Percentiles rank a stretch among this genome's conserved stretches.
Evolutionary conservation across 2,888 invertebrate species (phyloP).

Genomic region (Xylophagus ater): DNA sequence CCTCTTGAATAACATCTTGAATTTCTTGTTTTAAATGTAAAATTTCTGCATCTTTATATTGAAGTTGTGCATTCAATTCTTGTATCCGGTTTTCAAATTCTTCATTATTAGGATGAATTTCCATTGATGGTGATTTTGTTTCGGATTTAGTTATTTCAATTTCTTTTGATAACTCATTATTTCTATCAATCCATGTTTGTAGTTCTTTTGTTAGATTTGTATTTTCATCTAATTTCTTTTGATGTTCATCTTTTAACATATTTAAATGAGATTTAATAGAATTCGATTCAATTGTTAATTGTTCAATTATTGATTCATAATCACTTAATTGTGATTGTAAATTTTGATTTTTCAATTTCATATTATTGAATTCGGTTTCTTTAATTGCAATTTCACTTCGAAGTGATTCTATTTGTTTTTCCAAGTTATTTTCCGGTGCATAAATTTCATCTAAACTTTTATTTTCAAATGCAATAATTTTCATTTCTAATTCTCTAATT

Average conservation of each 20-base stretch:
- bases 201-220: conserved; percentile 20
- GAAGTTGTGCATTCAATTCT: conserved; percentile 22
- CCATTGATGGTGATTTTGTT: conserved; percentile 7
- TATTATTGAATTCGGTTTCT: conserved; percentile 24
- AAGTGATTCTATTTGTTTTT: conserved; percentile 18
- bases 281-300: conserved; percentile 18
- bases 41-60: conserved; percentile 34
- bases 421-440: conserved; percentile 24
- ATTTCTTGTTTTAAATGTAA: conserved; percentile 33
- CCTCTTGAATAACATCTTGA: conserved; percentile 39
- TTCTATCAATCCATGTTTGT: conserved; percentile 15
- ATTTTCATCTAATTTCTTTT: conserved; percentile 21
- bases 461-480: conserved; percentile 20
- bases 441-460: conserved; percentile 22
- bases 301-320: conserved; percentile 13
- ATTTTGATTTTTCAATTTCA: conserved; percentile 24
- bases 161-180: conserved; percentile 15
- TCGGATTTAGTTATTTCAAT: conserved; percentile 16
- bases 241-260: conserved; percentile 15
- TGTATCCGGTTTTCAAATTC: conserved; percentile 17
- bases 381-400: background rate
- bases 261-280: conserved; percentile 15
- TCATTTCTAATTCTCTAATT: conserved; percentile 25
- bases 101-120: conserved; percentile 7
- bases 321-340: conserved; percentile 24